These are phyloP conservation scores for Aleiodes sp. DNA, from an alignment of 1,140 invertebrate genomes.

Conservation along the genomic window DNA sequence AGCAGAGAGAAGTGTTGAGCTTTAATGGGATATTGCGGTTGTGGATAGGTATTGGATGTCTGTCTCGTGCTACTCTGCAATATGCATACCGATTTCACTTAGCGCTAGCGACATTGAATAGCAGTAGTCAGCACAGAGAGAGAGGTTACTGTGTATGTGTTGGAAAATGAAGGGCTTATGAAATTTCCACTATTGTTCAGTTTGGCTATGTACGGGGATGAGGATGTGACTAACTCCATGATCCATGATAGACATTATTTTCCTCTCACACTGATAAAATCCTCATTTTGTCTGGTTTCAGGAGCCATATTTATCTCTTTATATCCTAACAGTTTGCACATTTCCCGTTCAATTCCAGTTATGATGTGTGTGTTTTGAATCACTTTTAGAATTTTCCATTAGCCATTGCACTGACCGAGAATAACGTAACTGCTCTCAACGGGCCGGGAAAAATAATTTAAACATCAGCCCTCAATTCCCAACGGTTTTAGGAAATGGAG, in stretches of 20 bases:
- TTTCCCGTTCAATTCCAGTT: neutral
- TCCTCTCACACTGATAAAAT: neutral
- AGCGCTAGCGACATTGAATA: neutral
- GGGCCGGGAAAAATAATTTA: neutral
- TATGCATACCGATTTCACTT: conserved; percentile 43
- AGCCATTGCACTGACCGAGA: neutral
- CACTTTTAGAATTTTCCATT: conserved; percentile 28
- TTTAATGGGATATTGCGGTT: conserved; percentile 44
- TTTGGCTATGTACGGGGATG: neutral
- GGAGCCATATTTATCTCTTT: too few species aligned
- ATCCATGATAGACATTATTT: neutral
- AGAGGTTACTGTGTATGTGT: too few species aligned
- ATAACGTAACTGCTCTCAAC: neutral
- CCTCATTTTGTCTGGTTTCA: too few species aligned
- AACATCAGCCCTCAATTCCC: too few species aligned
- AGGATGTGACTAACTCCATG: neutral
- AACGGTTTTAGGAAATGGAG: too few species aligned
- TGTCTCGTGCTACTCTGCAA: conserved; percentile 37
- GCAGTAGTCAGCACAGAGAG: neutral
- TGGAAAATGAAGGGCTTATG: neutral
- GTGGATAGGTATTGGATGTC: conserved; percentile 39
- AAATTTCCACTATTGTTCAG: conserved; percentile 31
- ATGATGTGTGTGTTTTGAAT: conserved; percentile 20
- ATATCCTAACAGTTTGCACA: neutral
- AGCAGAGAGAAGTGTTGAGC: conserved; percentile 13